A percentile compares a stretch with the other conserved stretches of the same genome.
Evolutionary conservation across 1,140 invertebrate genomes (phyloP).

Genomic region (Daktulosphaira vitifoliae): DNA sequence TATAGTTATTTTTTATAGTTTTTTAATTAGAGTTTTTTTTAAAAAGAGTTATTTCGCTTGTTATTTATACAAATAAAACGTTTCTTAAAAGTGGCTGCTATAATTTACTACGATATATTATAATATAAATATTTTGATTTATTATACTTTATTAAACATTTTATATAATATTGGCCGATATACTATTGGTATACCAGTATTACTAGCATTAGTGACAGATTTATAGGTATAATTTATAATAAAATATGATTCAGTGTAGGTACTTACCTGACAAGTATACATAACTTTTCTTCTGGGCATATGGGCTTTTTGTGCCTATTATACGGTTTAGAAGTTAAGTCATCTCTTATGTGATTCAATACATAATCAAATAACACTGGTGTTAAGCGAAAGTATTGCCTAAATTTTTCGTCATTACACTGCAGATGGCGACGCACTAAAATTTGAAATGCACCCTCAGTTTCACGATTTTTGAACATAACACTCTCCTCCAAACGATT

Average conservation of each 20-base stretch:
- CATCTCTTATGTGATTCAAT: conserved; percentile 21
- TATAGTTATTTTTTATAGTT: too few species aligned
- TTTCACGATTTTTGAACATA: too few species aligned
- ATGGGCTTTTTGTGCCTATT: conserved; percentile 18
- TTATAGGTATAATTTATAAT: too few species aligned
- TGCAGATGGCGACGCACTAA: conserved; percentile 17
- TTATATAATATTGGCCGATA: conserved; percentile 14
- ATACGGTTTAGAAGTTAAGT: conserved; percentile 12
- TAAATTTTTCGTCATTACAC: conserved; percentile 23
- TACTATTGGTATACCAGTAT: conserved; percentile 18
- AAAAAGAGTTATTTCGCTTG: conserved; percentile 5
- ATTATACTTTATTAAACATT: conserved; percentile 21
- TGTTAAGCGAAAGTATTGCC: conserved; percentile 25
- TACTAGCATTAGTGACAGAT: conserved; percentile 8
- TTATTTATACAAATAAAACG: conserved; percentile 22
- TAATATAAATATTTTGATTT: conserved; percentile 17
- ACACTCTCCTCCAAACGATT: too few species aligned
- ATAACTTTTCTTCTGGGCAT: conserved; percentile 21
- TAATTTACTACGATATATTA: conserved; percentile 18
- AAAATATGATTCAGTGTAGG: conserved; percentile 12
- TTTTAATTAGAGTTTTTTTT: neutral
- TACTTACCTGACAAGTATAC: conserved; percentile 26
- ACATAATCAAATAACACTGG: conserved; percentile 19
- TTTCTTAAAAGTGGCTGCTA: conserved; percentile 15
- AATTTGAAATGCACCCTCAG: too few species aligned